These are phyloP conservation scores for Dicycla oo DNA, from an alignment of 2,888 invertebrate species.

Conservation along the genomic window DNA sequence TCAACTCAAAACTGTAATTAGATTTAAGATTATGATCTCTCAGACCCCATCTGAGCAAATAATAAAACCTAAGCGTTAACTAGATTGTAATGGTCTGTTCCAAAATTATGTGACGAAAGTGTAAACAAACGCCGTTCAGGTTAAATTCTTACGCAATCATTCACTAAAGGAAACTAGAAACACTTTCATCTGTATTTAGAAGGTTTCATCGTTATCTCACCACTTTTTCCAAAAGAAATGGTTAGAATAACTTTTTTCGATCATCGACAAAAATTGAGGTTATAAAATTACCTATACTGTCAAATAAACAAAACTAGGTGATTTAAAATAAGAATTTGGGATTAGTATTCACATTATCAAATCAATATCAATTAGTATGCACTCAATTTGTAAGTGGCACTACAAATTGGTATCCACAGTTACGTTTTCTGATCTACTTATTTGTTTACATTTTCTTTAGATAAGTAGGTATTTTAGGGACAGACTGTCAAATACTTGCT, in stretches of 20 bases:
- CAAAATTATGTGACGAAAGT: background rate
- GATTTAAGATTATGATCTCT: conserved; percentile 27
- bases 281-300: no score
- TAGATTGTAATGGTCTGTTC: background rate
- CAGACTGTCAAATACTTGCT: background rate
- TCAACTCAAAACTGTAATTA: conserved; percentile 9
- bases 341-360: background rate
- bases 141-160: background rate
- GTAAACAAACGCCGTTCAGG: background rate
- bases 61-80: background rate
- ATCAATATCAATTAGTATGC: no score
- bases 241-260: background rate
- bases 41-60: conserved; percentile 27
- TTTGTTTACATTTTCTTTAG: background rate
- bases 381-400: background rate
- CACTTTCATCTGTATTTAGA: background rate
- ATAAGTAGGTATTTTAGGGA: no score
- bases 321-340: background rate
- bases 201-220: background rate
- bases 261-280: background rate
- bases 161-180: no score
- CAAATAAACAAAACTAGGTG: no score
- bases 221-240: background rate
- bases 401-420: background rate
- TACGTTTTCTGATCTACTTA: background rate